Conservation (phyloP, 2,888 invertebrate species). For the Chironomus riparius region DNA sequence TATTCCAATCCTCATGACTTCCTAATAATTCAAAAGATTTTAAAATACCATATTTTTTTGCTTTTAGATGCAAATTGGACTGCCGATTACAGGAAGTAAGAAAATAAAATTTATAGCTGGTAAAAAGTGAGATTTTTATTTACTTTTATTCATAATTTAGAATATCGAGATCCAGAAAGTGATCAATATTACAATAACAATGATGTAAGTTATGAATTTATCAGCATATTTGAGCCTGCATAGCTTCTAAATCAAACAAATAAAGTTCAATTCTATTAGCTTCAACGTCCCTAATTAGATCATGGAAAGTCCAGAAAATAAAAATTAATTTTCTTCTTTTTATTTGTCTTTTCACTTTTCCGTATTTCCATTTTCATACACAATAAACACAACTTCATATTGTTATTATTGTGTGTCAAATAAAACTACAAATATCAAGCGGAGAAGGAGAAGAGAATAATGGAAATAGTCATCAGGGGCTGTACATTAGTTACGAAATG, state of each 20-base stretch:
- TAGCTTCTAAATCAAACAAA: too few species aligned
- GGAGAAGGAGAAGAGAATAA: too few species aligned
- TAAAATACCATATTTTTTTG: background rate
- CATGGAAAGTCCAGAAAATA: background rate
- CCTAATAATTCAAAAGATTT: background rate
- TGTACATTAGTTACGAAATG: too few species aligned
- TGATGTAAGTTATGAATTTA: conserved; percentile 52
- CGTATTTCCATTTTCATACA: too few species aligned
- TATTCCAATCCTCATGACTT: too few species aligned
- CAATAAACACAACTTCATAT: too few species aligned
- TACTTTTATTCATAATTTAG: too few species aligned
- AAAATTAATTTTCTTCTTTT: background rate
- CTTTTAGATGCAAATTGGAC: conserved; percentile 66
- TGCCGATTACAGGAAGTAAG: conserved; percentile 68
- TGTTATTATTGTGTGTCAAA: too few species aligned
- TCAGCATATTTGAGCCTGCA: too few species aligned
- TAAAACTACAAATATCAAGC: too few species aligned
- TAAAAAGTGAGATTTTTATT: too few species aligned
- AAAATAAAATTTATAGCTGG: background rate
- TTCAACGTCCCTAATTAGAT: background rate
- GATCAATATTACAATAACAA: conserved; percentile 86
- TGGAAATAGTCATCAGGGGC: too few species aligned
- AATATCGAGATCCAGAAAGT: conserved; percentile 72
- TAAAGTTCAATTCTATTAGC: background rate
- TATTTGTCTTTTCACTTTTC: background rate